Evolutionary conservation across 1,140 invertebrate species (phyloP).

Genomic region (Cepaea nemoralis): DNA sequence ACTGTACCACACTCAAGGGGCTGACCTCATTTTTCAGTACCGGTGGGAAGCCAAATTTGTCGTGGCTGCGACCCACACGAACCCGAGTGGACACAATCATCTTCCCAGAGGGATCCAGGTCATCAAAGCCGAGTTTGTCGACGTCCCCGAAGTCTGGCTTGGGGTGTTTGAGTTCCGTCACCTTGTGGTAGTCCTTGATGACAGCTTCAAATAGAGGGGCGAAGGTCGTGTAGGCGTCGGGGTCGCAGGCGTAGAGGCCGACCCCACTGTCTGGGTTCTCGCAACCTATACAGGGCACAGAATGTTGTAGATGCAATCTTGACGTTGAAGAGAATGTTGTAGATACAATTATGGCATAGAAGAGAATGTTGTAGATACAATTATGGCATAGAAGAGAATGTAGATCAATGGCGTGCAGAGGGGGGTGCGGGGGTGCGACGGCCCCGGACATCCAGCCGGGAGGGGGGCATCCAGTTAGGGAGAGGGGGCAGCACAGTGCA

Average conservation of each 20-base stretch:
- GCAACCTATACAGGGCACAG: too few relatives aligned
- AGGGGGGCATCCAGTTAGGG: too few relatives aligned
- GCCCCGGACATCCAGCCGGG: too few relatives aligned
- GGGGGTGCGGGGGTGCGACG: too few relatives aligned
- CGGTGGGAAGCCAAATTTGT: constrained; percentile 61
- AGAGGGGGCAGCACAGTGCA: too few relatives aligned
- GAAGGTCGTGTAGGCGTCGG: constrained; percentile 66
- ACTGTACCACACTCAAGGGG: too few relatives aligned
- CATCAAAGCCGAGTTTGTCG: constrained; percentile 59
- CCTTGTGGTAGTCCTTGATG: constrained; percentile 67
- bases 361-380: too few relatives aligned
- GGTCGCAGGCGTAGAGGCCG: constrained; percentile 63
- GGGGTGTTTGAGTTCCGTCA: constrained; percentile 80
- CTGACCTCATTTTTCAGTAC: constrained; percentile 83
- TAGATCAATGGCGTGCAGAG: too few relatives aligned
- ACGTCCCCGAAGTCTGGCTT: constrained; percentile 75
- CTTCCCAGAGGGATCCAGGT: constrained; percentile 70
- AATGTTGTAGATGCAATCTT: too few relatives aligned
- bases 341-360: too few relatives aligned
- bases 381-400: too few relatives aligned
- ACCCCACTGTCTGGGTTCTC: constrained; percentile 60
- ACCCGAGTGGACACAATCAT: constrained; percentile 75
- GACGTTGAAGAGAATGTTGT: too few relatives aligned
- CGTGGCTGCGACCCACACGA: constrained; percentile 62
- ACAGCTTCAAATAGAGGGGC: constrained; percentile 61